Percentiles rank a stretch among this genome's conserved stretches.
These are phyloP conservation scores for Sylvia atricapilla DNA, from an alignment of 2,113 vertebrate species.

Conservation along the genomic window DNA sequence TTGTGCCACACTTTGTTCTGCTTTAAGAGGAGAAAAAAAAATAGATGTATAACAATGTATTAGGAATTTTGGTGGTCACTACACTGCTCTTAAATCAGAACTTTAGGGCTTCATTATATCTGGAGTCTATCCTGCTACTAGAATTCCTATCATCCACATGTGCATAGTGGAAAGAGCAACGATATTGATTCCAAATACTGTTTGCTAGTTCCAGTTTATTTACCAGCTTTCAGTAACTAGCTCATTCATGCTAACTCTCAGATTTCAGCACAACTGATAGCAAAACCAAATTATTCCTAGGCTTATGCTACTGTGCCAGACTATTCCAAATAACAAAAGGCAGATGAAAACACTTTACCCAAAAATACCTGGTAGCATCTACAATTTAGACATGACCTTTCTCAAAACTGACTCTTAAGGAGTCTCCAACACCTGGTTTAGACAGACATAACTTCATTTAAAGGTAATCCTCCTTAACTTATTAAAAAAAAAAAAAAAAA, in stretches of 20 bases:
- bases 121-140: not conserved
- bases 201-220: not conserved
- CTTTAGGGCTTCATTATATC: not conserved
- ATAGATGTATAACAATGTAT: not conserved
- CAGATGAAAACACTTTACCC: not conserved
- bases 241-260: not conserved
- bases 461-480: not conserved
- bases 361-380: not conserved
- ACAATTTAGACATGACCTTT: not conserved
- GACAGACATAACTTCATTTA: not conserved
- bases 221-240: not conserved
- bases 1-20: constrained; percentile 72
- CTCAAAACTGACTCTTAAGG: not conserved
- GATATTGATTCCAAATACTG: not conserved
- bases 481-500: not conserved
- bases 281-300: not conserved
- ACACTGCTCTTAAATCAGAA: not conserved
- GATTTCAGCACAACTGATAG: not conserved
- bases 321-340: not conserved
- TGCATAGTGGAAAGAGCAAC: not conserved
- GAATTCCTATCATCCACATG: not conserved
- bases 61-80: not conserved
- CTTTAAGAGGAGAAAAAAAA: not conserved
- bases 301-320: not conserved
- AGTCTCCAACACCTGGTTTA: not conserved